A percentile compares a stretch with the other conserved stretches of the same genome.
Evolutionary conservation across 2,113 vertebrate genomes (phyloP).

Genomic region (Chloropsis hardwickii): DNA sequence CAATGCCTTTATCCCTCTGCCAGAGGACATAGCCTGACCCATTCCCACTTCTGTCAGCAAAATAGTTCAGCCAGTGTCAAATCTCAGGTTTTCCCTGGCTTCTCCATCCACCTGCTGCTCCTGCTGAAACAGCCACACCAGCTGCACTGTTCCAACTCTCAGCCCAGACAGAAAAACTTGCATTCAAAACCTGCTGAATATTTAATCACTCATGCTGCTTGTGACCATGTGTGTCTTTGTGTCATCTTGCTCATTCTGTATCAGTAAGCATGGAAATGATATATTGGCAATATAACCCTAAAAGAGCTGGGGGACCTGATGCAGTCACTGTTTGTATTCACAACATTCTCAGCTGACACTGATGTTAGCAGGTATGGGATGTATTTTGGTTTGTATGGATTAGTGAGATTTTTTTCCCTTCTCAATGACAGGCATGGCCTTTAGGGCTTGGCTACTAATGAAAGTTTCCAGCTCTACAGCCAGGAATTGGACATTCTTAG

Average conservation of each 20-base stretch:
- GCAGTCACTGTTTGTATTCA: background rate
- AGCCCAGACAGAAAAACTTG: background rate
- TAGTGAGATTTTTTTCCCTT: background rate
- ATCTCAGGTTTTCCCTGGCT: background rate
- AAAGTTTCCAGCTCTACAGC: background rate
- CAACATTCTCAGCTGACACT: background rate
- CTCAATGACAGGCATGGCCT: background rate
- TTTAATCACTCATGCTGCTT: background rate
- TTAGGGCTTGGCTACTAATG: background rate
- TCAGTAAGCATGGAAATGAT: background rate
- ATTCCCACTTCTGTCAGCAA: background rate
- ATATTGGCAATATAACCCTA: background rate
- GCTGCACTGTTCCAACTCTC: background rate
- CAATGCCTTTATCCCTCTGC: background rate
- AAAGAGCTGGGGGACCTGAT: background rate
- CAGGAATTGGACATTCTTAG: background rate
- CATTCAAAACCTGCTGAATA: background rate
- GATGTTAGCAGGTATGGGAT: background rate
- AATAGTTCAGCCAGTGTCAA: background rate
- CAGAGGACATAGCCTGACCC: background rate
- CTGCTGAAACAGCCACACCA: background rate
- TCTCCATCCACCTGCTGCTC: background rate
- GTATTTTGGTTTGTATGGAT: background rate
- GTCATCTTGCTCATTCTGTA: background rate
- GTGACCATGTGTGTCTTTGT: background rate